phyloP scores from a whole-genome alignment of 2,797 vertebrate genomes.

The Catharus ustulatus region DNA sequence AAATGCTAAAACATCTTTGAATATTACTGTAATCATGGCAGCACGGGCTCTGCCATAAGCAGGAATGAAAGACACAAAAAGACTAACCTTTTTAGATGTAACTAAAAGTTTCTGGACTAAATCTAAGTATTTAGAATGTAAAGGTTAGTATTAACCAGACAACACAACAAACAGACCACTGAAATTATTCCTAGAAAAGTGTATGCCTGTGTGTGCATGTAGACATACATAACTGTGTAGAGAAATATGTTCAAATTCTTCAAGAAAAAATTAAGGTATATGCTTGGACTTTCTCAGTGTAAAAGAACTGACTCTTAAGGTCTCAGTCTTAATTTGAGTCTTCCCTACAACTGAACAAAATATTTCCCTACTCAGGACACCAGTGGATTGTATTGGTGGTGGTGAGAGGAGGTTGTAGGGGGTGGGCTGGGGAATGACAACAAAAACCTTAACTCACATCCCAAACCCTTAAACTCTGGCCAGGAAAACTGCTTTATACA shows the following conservation, averaged over 20 bases:
- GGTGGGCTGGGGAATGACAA: not conserved
- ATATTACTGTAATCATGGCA: not conserved
- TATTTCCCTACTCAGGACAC: not conserved
- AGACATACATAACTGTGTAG: not conserved
- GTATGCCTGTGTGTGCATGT: not conserved
- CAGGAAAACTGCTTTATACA: not conserved
- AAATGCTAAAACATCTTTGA: not conserved
- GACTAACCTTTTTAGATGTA: not conserved
- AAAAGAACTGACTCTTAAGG: not conserved
- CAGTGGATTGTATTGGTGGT: not conserved
- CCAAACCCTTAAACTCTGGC: not conserved
- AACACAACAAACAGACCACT: not conserved
- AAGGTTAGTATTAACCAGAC: not conserved
- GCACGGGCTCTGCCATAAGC: not conserved
- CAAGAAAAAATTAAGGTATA: not conserved
- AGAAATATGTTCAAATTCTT: not conserved
- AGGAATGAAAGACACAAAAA: not conserved
- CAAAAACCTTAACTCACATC: not conserved
- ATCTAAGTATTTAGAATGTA: not conserved
- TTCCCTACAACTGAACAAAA: not conserved
- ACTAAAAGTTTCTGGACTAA: not conserved
- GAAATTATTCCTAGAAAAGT: not conserved
- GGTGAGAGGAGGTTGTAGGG: not conserved
- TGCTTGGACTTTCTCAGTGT: not conserved
- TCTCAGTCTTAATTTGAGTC: not conserved